Conservation (phyloP, 2,797 vertebrate genomes). For the Sebastes cheni region DNA sequence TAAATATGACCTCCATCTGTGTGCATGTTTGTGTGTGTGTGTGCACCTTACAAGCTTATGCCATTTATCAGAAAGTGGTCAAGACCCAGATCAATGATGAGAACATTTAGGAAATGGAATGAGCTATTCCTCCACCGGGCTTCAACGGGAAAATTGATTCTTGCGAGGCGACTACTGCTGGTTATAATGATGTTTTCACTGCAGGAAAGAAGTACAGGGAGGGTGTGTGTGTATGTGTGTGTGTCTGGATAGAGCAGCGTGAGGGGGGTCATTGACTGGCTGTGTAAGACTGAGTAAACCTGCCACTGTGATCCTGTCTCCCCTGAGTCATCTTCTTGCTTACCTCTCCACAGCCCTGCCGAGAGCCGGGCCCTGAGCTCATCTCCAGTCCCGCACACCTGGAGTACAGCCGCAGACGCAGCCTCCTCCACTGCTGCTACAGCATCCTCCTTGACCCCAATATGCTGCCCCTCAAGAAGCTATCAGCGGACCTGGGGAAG, state of each 20-base stretch:
- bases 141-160: constrained; percentile 54
- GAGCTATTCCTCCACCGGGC: constrained; percentile 33
- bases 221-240: background rate
- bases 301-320: constrained; percentile 55
- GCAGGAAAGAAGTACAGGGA: background rate
- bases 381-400: constrained; percentile 20
- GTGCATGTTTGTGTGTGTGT: constrained; percentile 4
- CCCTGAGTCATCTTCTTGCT: constrained; percentile 34
- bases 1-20: background rate
- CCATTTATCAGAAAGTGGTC: constrained; percentile 55
- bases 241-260: background rate
- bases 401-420: constrained; percentile 7
- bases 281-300: constrained; percentile 48
- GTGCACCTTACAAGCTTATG: background rate
- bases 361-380: constrained; percentile 33
- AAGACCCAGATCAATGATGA: constrained; percentile 51
- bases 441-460: constrained; percentile 57
- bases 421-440: constrained; percentile 10
- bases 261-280: constrained; percentile 31
- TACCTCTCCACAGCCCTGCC: constrained; percentile 37
- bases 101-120: constrained; percentile 59
- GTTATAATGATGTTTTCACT: constrained; percentile 49
- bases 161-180: constrained; percentile 11
- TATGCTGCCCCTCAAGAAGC: constrained; percentile 42
- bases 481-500: constrained; percentile 37